Base-by-base conservation (phyloP, 64 coral and sea anemone genomes). In the Stylophora pistillata region DNA sequence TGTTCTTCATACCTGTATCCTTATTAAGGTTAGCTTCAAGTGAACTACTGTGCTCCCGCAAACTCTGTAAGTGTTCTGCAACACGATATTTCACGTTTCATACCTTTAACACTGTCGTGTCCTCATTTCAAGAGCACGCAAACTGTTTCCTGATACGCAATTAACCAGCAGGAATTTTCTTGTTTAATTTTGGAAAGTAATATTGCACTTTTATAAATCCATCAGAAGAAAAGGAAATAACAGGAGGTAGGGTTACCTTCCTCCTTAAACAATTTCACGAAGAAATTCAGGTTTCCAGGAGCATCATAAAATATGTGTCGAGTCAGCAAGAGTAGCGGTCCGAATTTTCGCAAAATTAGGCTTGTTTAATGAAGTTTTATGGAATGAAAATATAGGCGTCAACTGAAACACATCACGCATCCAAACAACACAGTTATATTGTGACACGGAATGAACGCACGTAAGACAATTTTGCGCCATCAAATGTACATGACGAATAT, bases 191-290 rank as follows among this genome's bases (percentile, higher is more conserved):
- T 64, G 31, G 14, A 16, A 5, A 33, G 7, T 64, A 82, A 82
- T 82, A 82, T 82, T 82, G 79, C 58, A 82, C 79, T 31, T 21
- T 66, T 65, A 33, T 23, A 78, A 65, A 82, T 59, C 79, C 58
- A 64, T 82, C 79, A 52, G 21, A 25, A 47, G 18, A 65, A 82
- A 82, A 63, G 33, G 34, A 20, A 82, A 28, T 18, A 64, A n/a
- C 37, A 82, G 64, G 41, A 21, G 21, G 11, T 65, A 82, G 58
- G 23, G 27, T 59, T 82, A 23, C 16, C 56, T 82, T 81, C 78
- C 78, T 81, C 29, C 16, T 33, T 57, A 57, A 30, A 13, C 10
- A 15, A 30, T 58, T 65, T 66, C 3, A 1, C 30, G 47, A 47
- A 64, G 11, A 17, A 56, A 10, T 15, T 15, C 15, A 30, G 17